Evolutionary conservation across 2,797 vertebrate genomes (phyloP).

Genomic region (Harpagifer antarcticus): DNA sequence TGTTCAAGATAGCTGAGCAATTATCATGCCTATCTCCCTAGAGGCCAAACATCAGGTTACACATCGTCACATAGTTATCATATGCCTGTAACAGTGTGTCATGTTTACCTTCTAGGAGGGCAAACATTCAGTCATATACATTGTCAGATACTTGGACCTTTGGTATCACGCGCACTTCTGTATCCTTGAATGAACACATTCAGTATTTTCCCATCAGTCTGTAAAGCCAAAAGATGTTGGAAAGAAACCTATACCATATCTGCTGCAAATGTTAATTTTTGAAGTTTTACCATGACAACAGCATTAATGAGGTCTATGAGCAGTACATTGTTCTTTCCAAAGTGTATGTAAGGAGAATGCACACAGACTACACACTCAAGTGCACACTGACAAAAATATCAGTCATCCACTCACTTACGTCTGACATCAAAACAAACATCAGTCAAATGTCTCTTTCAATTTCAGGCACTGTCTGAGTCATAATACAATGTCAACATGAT

Average conservation of each 20-base stretch:
- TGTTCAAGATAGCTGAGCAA: no score
- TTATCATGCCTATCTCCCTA: no score
- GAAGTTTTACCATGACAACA: not conserved
- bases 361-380: constrained; percentile 1
- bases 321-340: not conserved
- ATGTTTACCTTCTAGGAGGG: no score
- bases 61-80: no score
- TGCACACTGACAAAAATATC: not conserved
- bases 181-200: no score
- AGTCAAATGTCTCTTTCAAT: constrained; percentile 9
- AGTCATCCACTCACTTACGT: constrained; percentile 1
- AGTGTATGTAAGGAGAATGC: not conserved
- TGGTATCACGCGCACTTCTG: no score
- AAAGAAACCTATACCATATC: not conserved
- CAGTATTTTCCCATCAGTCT: not conserved
- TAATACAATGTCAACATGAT: constrained; percentile 31
- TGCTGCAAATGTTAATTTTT: not conserved
- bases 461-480: constrained; percentile 34
- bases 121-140: no score
- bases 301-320: not conserved
- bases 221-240: not conserved
- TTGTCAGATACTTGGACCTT: no score
- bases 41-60: no score
- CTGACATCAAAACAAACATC: constrained; percentile 25
- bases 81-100: no score